phyloP scores from a whole-genome alignment of 2,113 vertebrate species.

The Leptobrachium leishanense region DNA sequence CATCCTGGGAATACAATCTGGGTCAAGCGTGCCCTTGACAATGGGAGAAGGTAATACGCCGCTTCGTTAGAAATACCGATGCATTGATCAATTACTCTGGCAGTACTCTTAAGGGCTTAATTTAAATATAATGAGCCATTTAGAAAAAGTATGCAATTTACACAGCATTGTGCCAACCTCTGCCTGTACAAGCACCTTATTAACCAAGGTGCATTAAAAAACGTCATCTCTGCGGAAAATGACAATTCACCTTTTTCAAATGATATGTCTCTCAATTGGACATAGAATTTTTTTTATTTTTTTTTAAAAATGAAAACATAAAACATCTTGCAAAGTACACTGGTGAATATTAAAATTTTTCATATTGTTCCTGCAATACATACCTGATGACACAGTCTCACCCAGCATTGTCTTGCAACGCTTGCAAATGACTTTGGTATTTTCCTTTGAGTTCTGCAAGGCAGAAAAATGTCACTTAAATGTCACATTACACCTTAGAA shows the following conservation, averaged over 20 bases:
- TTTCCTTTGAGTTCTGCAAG: constrained; percentile 77
- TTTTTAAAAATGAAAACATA: neutral
- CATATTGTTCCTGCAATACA: constrained; percentile 47
- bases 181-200: too few species aligned
- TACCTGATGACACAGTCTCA: constrained; percentile 84
- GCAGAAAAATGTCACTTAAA: constrained; percentile 69
- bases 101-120: constrained; percentile 21
- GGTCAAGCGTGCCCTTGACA: constrained; percentile 40
- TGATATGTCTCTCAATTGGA: too few species aligned
- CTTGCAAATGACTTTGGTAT: constrained; percentile 77
- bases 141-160: constrained; percentile 26
- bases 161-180: neutral
- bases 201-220: too few species aligned
- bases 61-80: constrained; percentile 5
- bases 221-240: too few species aligned
- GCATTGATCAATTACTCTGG: constrained; percentile 10
- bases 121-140: constrained; percentile 35
- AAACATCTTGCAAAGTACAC: neutral
- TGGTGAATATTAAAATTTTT: constrained; percentile 21
- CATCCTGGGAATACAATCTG: constrained; percentile 20
- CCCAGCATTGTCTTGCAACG: constrained; percentile 84
- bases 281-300: too few species aligned
- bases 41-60: neutral
- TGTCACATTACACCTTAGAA: constrained; percentile 62
- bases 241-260: too few species aligned